phyloP scores from a whole-genome alignment of 1,140 invertebrate genomes.

The Drosophila eugracilis region DNA sequence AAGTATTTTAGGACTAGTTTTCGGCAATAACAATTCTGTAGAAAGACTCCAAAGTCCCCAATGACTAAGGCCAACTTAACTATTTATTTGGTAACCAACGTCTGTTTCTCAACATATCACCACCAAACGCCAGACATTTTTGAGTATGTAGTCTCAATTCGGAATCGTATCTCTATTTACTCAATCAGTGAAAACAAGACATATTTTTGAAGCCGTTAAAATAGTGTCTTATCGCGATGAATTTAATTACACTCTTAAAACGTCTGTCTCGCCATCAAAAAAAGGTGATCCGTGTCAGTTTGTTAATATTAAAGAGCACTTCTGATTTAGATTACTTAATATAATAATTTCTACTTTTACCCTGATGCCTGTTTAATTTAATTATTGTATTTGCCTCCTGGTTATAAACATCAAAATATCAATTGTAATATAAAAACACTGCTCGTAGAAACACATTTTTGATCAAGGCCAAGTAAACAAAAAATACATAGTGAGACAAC shows the following conservation, averaged over 20 bases:
- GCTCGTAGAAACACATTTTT: background rate
- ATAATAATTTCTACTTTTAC: background rate
- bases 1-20: background rate
- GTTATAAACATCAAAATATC: background rate
- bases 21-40: no score
- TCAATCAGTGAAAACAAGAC: background rate
- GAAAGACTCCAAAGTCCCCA: background rate
- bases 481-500: background rate
- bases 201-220: background rate
- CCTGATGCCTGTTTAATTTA: background rate
- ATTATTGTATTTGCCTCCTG: background rate
- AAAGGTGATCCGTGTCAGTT: background rate
- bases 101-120: background rate
- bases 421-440: background rate
- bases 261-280: background rate
- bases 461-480: background rate
- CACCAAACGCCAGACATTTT: background rate
- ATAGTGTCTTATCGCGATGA: slow-evolving; percentile 2
- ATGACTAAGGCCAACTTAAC: background rate
- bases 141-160: background rate
- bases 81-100: background rate
- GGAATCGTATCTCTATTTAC: slow-evolving; percentile 1
- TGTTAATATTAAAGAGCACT: background rate
- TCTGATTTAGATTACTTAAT: background rate
- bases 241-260: background rate